These are phyloP conservation scores for Standfussiana lucernea DNA, from an alignment of 2,888 invertebrate genomes.

Conservation along the genomic window DNA sequence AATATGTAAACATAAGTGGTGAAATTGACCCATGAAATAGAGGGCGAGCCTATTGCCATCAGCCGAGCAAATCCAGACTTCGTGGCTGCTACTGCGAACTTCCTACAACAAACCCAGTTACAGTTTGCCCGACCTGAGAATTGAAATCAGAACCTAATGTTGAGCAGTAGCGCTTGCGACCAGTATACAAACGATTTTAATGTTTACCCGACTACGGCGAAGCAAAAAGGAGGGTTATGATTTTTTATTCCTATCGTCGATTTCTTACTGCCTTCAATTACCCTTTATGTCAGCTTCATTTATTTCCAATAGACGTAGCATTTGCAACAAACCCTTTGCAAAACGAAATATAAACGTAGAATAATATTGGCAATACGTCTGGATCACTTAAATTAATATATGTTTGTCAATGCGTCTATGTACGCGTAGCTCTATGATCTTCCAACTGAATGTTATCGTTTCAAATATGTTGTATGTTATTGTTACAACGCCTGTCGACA, in stretches of 20 bases:
- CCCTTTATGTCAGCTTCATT: neutral
- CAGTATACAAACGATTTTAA: neutral
- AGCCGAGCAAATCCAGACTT: neutral
- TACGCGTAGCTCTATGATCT: constrained; percentile 28
- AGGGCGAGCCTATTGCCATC: neutral
- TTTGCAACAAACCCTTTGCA: neutral
- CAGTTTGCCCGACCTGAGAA: neutral
- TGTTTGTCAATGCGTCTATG: constrained; percentile 14
- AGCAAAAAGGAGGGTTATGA: too few relatives aligned
- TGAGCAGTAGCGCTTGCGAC: neutral
- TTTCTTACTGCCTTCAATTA: neutral
- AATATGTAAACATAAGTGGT: too few relatives aligned
- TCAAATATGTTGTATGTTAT: constrained; percentile 38
- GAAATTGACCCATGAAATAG: neutral
- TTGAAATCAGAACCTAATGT: neutral
- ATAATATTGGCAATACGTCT: constrained; percentile 14
- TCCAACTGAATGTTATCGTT: constrained; percentile 31
- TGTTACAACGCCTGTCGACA: constrained; percentile 29
- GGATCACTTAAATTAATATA: constrained; percentile 20
- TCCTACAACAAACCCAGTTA: neutral
- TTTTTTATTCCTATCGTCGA: neutral
- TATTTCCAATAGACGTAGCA: constrained; percentile 5
- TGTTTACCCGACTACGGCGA: too few relatives aligned
- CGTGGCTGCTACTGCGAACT: neutral
- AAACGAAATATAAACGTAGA: constrained; percentile 14